Evolutionary conservation across 1,140 invertebrate genomes (phyloP).

Genomic region (Drosophila prosaltans): DNA sequence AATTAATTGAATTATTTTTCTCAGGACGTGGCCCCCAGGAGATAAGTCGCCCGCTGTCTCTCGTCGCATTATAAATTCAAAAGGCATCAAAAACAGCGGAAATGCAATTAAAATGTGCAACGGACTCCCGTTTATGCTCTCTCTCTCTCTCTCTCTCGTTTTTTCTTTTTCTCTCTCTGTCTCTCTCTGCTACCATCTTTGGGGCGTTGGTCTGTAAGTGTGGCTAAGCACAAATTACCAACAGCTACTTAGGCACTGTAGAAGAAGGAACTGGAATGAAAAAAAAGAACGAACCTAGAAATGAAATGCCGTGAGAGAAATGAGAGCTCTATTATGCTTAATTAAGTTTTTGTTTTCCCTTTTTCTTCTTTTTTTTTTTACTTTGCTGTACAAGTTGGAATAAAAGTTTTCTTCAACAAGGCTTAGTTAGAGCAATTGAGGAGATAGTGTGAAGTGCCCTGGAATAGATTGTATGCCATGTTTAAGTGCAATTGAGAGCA

Average conservation of each 20-base stretch:
- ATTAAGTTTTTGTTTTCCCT: slow-evolving; percentile 64
- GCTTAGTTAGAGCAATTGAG: slow-evolving; percentile 18
- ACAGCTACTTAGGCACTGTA: slow-evolving; percentile 66
- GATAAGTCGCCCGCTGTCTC: slow-evolving; percentile 19
- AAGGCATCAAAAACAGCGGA: slow-evolving; percentile 77
- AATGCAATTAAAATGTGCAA: slow-evolving; percentile 77
- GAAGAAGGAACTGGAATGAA: slow-evolving; percentile 12
- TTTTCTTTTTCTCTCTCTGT: neutral
- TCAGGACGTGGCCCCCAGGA: slow-evolving; percentile 53
- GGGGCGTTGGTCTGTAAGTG: slow-evolving; percentile 66
- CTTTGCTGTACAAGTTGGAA: slow-evolving; percentile 27
- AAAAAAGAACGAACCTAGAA: slow-evolving; percentile 21
- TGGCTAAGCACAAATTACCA: slow-evolving; percentile 78
- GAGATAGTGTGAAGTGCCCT: slow-evolving; percentile 37
- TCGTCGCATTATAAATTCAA: slow-evolving; percentile 70
- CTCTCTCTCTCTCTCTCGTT: neutral
- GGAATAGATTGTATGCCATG: slow-evolving; percentile 31
- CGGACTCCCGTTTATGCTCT: slow-evolving; percentile 3
- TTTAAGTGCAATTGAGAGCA: slow-evolving; percentile 7
- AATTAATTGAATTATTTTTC: slow-evolving; percentile 81
- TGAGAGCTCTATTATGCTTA: slow-evolving; percentile 71
- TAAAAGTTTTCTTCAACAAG: slow-evolving; percentile 35
- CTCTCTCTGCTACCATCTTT: neutral
- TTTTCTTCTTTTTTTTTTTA: neutral
- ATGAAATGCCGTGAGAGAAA: slow-evolving; percentile 38